phyloP scores from a whole-genome alignment of 1,140 invertebrate species.

The Lordiphosa mommai region DNA sequence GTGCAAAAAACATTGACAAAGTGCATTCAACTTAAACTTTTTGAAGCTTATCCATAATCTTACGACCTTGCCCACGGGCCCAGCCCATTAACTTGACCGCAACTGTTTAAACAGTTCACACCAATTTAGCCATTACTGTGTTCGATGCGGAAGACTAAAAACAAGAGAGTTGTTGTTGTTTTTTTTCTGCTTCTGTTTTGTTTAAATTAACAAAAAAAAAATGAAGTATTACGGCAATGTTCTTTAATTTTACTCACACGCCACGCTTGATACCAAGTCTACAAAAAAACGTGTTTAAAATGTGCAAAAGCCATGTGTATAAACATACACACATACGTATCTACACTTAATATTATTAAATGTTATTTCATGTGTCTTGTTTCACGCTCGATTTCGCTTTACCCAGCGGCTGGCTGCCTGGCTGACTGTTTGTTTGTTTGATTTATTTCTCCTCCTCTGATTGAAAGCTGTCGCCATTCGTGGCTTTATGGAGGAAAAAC shows the following conservation, averaged over 20 bases:
- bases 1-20: constrained; percentile 1
- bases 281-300: constrained; percentile 63
- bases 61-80: constrained; percentile 25
- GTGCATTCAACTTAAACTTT: constrained; percentile 42
- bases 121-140: constrained; percentile 16
- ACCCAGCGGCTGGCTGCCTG: constrained; percentile 18
- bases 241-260: constrained; percentile 65
- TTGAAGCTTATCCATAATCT: constrained; percentile 9
- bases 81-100: constrained; percentile 52
- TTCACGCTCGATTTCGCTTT: constrained; percentile 56
- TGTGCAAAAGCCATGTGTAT: constrained; percentile 27
- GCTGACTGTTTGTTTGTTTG: constrained; percentile 13
- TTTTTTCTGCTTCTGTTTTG: constrained; percentile 40
- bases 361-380: constrained; percentile 47
- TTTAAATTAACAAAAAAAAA: constrained; percentile 24
- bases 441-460: constrained; percentile 9
- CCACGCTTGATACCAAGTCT: constrained; percentile 48
- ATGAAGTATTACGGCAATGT: constrained; percentile 70
- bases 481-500: not conserved
- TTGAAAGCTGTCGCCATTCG: constrained; percentile 36
- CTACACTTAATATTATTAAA: constrained; percentile 28
- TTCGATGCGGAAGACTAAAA: constrained; percentile 63
- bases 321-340: constrained; percentile 14
- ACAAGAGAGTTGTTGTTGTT: constrained; percentile 33
- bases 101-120: constrained; percentile 64